phyloP scores from a whole-genome alignment of 2,888 invertebrate genomes.

The Troides helena region DNA sequence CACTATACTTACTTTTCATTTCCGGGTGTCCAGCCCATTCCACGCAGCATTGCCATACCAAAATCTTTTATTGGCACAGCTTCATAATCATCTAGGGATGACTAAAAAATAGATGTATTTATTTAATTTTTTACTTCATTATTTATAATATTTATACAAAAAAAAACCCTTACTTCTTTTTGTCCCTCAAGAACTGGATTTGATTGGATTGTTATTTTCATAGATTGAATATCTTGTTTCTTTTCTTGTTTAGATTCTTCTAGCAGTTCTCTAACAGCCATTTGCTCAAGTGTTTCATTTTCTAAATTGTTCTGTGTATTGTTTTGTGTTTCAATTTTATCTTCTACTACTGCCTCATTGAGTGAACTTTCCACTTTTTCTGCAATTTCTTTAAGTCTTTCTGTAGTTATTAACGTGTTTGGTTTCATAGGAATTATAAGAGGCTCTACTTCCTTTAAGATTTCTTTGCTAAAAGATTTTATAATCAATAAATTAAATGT shows the following conservation, averaged over 20 bases:
- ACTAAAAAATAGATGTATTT: slow-evolving; percentile 53
- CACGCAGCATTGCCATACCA: slow-evolving; percentile 95
- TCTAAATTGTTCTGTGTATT: slow-evolving; percentile 35
- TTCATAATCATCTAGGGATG: slow-evolving; percentile 86
- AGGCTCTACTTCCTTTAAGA: slow-evolving; percentile 74
- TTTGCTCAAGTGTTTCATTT: slow-evolving; percentile 80
- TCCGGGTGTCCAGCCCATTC: slow-evolving; percentile 95
- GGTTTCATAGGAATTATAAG: slow-evolving; percentile 85
- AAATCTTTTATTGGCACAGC: slow-evolving; percentile 87
- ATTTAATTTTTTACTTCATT: not conserved
- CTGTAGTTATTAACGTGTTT: slow-evolving; percentile 75
- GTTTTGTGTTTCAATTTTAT: slow-evolving; percentile 30
- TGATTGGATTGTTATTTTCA: slow-evolving; percentile 81
- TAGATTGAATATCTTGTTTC: slow-evolving; percentile 52
- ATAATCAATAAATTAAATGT: not conserved
- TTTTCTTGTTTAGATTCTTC: slow-evolving; percentile 75
- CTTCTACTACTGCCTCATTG: slow-evolving; percentile 69
- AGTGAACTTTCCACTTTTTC: slow-evolving; percentile 74
- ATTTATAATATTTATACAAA: slow-evolving; percentile 4
- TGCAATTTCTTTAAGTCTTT: slow-evolving; percentile 71
- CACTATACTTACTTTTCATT: slow-evolving; percentile 61
- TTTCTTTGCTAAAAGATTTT: slow-evolving; percentile 71
- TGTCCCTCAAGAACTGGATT: slow-evolving; percentile 80
- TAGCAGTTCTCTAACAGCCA: slow-evolving; percentile 87
- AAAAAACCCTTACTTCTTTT: slow-evolving; percentile 73